Evolutionary conservation across 1,140 invertebrate species (phyloP).

Genomic region (Dysdera silvatica): DNA sequence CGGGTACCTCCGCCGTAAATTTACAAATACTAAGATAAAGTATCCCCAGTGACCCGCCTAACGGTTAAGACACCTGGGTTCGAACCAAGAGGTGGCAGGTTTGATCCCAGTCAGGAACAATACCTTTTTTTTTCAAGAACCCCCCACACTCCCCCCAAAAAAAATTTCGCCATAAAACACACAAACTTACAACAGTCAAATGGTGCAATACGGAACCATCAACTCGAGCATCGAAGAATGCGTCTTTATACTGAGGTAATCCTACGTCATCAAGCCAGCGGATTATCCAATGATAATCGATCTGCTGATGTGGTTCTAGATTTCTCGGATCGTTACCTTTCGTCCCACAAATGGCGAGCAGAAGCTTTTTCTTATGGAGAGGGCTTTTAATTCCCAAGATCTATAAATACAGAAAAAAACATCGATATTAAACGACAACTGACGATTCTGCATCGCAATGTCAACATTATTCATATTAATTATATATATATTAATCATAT

Average conservation of each 20-base stretch:
- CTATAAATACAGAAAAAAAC: slow-evolving; percentile 46
- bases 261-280: slow-evolving; percentile 96
- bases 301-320: slow-evolving; percentile 24
- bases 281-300: slow-evolving; percentile 71
- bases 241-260: slow-evolving; percentile 90
- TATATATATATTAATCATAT: no score
- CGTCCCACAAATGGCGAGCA: slow-evolving; percentile 6
- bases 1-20: no score
- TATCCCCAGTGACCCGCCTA: no score
- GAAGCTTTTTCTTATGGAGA: slow-evolving; percentile 56
- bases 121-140: no score
- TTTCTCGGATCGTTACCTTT: slow-evolving; percentile 1
- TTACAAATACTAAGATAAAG: no score
- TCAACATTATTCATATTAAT: no score
- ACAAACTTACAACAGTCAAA: slow-evolving; percentile 58
- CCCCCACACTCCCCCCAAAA: not conserved
- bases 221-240: slow-evolving; percentile 77
- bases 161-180: not conserved
- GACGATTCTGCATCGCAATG: no score
- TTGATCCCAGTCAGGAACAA: no score
- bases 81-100: no score
- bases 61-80: no score
- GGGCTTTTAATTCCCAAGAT: slow-evolving; percentile 77
- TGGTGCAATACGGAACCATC: slow-evolving; percentile 88
- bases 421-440: not conserved